Conservation (phyloP, 2,113 vertebrate species). For the Phaethon lepturus region DNA sequence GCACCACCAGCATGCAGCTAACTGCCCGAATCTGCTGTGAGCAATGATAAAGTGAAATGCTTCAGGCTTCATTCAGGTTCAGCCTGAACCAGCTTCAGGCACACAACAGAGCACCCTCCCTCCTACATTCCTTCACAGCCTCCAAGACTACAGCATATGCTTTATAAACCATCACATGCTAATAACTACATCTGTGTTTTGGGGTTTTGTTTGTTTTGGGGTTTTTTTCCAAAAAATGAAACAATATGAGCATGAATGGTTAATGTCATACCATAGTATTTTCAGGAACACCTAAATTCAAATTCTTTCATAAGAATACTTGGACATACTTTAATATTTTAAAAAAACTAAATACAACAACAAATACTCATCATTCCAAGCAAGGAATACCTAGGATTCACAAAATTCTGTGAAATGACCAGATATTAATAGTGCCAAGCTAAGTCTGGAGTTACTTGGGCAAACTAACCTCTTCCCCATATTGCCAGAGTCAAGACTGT, state of each 20-base stretch:
- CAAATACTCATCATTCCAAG: background rate
- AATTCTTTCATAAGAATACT: background rate
- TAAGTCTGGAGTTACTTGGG: background rate
- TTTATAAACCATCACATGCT: background rate
- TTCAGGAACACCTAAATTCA: background rate
- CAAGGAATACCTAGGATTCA: background rate
- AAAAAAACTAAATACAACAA: background rate
- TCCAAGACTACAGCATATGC: background rate
- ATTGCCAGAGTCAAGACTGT: background rate
- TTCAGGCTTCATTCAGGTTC: no score
- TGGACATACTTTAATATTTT: background rate
- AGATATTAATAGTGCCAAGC: background rate
- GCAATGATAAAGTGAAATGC: background rate
- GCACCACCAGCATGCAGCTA: background rate
- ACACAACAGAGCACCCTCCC: background rate
- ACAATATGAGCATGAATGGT: background rate
- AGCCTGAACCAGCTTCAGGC: background rate
- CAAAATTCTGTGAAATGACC: background rate
- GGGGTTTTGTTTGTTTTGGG: background rate
- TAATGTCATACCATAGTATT: background rate
- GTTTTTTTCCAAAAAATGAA: background rate
- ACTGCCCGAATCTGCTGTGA: background rate
- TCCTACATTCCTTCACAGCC: background rate
- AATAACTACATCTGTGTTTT: background rate
- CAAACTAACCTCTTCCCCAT: background rate